phyloP scores from a whole-genome alignment of 1,140 invertebrate species.

The Delia radicum region DNA sequence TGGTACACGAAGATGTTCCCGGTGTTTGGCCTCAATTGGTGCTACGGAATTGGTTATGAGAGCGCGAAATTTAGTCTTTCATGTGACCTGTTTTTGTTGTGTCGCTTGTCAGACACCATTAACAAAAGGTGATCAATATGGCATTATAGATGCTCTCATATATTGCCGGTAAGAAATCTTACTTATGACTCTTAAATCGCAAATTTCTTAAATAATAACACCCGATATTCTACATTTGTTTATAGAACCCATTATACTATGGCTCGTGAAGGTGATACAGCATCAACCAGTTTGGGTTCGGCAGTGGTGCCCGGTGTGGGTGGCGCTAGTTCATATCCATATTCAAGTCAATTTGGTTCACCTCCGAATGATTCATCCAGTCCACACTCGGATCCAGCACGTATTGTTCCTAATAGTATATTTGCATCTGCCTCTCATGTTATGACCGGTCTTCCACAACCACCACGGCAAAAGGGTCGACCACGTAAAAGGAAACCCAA shows the following conservation, averaged over 20 bases:
- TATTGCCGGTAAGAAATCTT: conserved; percentile 65
- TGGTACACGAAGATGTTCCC: conserved; percentile 79
- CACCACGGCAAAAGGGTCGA: conserved; percentile 84
- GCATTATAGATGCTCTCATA: conserved; percentile 81
- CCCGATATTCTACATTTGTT: not conserved
- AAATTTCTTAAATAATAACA: not conserved
- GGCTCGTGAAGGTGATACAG: conserved; percentile 62
- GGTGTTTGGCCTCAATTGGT: conserved; percentile 88
- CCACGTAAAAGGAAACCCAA: conserved; percentile 89
- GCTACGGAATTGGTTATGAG: conserved; percentile 94
- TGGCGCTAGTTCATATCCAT: conserved; percentile 50
- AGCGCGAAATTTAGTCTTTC: conserved; percentile 89
- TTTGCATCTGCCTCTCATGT: conserved; percentile 52
- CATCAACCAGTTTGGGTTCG: conserved; percentile 65
- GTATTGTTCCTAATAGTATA: conserved; percentile 55
- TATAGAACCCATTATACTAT: conserved; percentile 79
- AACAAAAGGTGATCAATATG: conserved; percentile 91
- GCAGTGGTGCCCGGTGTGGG: conserved; percentile 44
- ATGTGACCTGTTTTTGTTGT: conserved; percentile 93
- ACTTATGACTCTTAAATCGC: too few species aligned
- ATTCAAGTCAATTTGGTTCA: conserved; percentile 55
- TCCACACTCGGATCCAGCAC: conserved; percentile 52
- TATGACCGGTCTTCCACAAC: conserved; percentile 58
- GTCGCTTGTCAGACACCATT: conserved; percentile 82
- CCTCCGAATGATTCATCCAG: conserved; percentile 54